These are phyloP conservation scores for Bombus polaris DNA, from an alignment of 1,140 invertebrate species.

Conservation along the genomic window DNA sequence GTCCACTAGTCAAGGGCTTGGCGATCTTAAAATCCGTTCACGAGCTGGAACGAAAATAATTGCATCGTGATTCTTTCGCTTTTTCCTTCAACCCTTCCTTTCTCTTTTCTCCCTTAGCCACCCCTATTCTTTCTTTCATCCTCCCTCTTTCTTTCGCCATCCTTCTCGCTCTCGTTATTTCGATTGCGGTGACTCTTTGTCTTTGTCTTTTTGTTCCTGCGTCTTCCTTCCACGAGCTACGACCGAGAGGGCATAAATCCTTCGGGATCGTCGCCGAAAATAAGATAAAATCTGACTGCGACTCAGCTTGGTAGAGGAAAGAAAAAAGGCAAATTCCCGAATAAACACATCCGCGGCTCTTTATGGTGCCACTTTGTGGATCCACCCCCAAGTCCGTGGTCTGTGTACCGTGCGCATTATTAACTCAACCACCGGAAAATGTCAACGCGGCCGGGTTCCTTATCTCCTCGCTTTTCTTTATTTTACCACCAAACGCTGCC, in stretches of 20 bases:
- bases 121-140: not conserved
- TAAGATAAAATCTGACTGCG: slow-evolving; percentile 78
- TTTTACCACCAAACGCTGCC: slow-evolving; percentile 64
- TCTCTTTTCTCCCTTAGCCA: not conserved
- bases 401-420: slow-evolving; percentile 81
- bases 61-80: slow-evolving; percentile 73
- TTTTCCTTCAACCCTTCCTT: slow-evolving; percentile 45
- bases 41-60: slow-evolving; percentile 78
- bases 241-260: slow-evolving; percentile 79
- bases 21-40: slow-evolving; percentile 69
- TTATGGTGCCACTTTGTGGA: slow-evolving; percentile 78
- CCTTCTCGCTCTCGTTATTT: not conserved
- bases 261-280: slow-evolving; percentile 77
- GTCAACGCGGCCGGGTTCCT: slow-evolving; percentile 74
- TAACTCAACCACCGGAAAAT: slow-evolving; percentile 82
- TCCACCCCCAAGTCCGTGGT: slow-evolving; percentile 55
- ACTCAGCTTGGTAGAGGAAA: slow-evolving; percentile 27
- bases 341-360: slow-evolving; percentile 82
- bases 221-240: slow-evolving; percentile 44
- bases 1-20: slow-evolving; percentile 47
- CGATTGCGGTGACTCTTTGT: not conserved
- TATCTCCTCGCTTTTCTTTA: slow-evolving; percentile 72
- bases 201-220: slow-evolving; percentile 20
- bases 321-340: slow-evolving; percentile 80
- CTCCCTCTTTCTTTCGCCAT: not conserved